Conservation (phyloP, 2,797 vertebrate genomes). For the Rhynchotus rufescens region DNA sequence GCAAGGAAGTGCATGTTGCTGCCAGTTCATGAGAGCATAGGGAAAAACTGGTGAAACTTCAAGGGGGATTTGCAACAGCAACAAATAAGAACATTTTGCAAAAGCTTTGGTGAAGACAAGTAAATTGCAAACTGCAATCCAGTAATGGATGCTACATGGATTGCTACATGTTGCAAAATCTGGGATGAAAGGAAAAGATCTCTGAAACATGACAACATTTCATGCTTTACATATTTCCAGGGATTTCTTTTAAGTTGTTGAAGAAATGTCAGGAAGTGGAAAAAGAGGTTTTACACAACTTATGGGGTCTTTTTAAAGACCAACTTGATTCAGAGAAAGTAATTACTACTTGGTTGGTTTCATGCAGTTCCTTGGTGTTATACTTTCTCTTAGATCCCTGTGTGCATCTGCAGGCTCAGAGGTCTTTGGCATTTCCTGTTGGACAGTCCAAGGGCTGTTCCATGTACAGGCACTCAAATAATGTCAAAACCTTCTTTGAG, state of each 20-base stretch:
- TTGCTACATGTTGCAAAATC: neutral
- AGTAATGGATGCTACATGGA: neutral
- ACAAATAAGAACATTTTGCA: neutral
- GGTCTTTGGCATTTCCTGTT: neutral
- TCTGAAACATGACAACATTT: conserved; percentile 1
- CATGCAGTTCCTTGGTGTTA: neutral
- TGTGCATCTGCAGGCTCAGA: neutral
- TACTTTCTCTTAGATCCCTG: neutral
- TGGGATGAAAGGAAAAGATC: conserved; percentile 12
- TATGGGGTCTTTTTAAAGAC: neutral
- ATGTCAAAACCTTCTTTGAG: neutral
- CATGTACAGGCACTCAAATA: neutral
- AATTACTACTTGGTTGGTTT: neutral
- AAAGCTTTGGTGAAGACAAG: conserved; percentile 3
- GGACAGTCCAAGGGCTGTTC: neutral
- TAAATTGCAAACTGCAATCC: neutral
- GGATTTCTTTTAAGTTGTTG: neutral
- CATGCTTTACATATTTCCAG: neutral
- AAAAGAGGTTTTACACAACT: conserved; percentile 4
- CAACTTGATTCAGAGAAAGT: neutral
- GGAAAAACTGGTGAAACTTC: neutral
- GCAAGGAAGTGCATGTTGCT: neutral
- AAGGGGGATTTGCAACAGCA: neutral
- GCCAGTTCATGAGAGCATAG: neutral
- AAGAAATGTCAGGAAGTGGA: conserved; percentile 20